A percentile compares a stretch with the other conserved stretches of the same genome.
These are phyloP conservation scores for Melanaphis sacchari DNA, from an alignment of 1,140 invertebrate genomes.

Conservation along the genomic window DNA sequence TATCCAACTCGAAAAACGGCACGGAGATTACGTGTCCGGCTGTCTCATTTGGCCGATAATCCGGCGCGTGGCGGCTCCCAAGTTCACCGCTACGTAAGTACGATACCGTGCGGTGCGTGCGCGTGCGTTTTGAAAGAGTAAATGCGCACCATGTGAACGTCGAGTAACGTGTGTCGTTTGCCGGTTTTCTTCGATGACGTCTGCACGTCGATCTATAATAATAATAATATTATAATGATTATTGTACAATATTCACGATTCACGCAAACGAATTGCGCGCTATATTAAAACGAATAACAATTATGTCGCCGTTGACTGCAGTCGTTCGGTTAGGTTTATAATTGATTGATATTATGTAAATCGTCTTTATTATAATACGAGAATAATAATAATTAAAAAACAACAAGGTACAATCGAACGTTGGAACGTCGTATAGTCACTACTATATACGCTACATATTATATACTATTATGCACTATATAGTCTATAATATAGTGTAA, in stretches of 20 bases:
- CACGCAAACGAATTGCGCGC: background rate
- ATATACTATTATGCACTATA: too few species aligned
- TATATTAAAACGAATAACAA: background rate
- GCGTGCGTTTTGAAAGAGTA: background rate
- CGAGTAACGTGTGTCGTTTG: background rate
- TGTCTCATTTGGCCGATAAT: background rate
- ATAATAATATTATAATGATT: background rate
- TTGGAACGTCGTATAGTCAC: background rate
- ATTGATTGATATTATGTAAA: conserved; percentile 32
- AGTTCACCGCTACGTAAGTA: background rate
- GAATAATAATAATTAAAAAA: background rate
- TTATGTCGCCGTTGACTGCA: background rate
- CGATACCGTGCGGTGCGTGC: background rate
- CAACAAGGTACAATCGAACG: background rate
- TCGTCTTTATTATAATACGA: background rate
- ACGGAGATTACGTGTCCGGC: background rate
- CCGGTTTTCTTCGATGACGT: background rate
- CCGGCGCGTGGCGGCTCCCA: too few species aligned
- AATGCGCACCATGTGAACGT: background rate
- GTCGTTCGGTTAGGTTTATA: background rate
- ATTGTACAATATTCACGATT: background rate
- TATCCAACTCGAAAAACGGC: background rate
- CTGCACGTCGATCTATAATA: background rate
- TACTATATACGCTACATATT: background rate
- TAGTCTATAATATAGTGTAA: background rate